Evolutionary conservation across 2,888 invertebrate species (phyloP).

Genomic region (Tuberolachnus salignus): DNA sequence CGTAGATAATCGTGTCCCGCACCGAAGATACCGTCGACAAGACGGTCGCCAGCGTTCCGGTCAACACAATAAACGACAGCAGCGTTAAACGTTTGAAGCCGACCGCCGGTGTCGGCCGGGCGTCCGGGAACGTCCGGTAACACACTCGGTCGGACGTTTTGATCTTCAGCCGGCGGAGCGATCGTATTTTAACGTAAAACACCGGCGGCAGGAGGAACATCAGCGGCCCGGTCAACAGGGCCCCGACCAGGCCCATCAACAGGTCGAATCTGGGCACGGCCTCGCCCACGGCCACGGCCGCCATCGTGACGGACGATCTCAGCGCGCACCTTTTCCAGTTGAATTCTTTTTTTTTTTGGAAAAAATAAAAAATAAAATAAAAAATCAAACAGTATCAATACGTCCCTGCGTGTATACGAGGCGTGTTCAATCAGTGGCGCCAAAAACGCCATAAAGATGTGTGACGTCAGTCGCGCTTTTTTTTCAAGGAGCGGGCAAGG

Average conservation of each 20-base stretch:
- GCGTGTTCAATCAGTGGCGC: too few relatives aligned
- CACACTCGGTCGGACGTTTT: slow-evolving; percentile 53
- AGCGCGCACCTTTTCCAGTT: slow-evolving; percentile 74
- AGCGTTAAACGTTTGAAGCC: slow-evolving; percentile 62
- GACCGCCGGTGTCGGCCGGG: background rate
- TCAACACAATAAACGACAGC: slow-evolving; percentile 68
- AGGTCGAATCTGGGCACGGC: slow-evolving; percentile 84
- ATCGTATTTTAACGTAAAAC: slow-evolving; percentile 75
- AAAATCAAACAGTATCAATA: too few relatives aligned
- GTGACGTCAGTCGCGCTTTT: too few relatives aligned
- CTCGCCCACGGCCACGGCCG: slow-evolving; percentile 79
- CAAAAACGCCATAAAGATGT: too few relatives aligned
- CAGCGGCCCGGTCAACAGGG: slow-evolving; percentile 80
- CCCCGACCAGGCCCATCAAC: slow-evolving; percentile 85
- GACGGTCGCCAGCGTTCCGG: slow-evolving; percentile 70
- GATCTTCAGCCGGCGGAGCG: slow-evolving; percentile 62
- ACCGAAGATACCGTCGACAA: slow-evolving; percentile 76
- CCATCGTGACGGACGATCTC: slow-evolving; percentile 72
- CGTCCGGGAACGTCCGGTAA: slow-evolving; percentile 43
- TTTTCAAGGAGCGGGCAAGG: too few relatives aligned
- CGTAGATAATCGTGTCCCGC: slow-evolving; percentile 69
- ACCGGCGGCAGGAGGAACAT: slow-evolving; percentile 85
- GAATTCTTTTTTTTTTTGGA: too few relatives aligned
- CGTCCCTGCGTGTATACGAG: too few relatives aligned
- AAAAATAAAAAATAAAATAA: too few relatives aligned